Percentiles rank a stretch among this genome's conserved stretches.
Conservation (phyloP, 2,113 vertebrate species). For the Micronycteris hirsuta region DNA sequence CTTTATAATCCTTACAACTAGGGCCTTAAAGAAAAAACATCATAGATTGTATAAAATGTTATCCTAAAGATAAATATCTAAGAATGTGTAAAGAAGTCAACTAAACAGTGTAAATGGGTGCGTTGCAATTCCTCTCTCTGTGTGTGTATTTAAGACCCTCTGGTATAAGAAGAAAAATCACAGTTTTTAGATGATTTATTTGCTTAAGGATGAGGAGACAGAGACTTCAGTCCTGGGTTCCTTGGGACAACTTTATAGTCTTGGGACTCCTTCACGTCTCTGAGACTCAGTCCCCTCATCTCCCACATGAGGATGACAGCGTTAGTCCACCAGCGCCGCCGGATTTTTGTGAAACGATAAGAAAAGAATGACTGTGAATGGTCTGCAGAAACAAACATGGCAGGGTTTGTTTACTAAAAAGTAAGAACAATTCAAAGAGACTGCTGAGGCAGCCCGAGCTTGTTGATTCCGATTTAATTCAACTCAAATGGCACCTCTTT, state of each 20-base stretch:
- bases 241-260: neutral
- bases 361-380: neutral
- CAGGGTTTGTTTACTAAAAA: neutral
- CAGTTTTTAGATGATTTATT: neutral
- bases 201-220: neutral
- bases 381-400: neutral
- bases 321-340: neutral
- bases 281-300: neutral
- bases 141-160: neutral
- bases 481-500: neutral
- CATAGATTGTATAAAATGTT: neutral
- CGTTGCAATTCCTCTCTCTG: neutral
- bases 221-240: neutral
- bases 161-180: neutral
- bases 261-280: neutral
- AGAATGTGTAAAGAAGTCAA: neutral
- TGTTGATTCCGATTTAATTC: neutral
- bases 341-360: neutral
- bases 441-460: neutral
- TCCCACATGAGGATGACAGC: rapidly evolving
- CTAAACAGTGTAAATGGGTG: neutral
- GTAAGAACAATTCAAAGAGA: neutral
- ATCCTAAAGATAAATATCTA: neutral
- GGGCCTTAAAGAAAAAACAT: neutral
- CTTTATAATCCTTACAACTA: neutral